Evolutionary conservation across 2,888 invertebrate genomes (phyloP).

Genomic region (Drosophila barbarae): DNA sequence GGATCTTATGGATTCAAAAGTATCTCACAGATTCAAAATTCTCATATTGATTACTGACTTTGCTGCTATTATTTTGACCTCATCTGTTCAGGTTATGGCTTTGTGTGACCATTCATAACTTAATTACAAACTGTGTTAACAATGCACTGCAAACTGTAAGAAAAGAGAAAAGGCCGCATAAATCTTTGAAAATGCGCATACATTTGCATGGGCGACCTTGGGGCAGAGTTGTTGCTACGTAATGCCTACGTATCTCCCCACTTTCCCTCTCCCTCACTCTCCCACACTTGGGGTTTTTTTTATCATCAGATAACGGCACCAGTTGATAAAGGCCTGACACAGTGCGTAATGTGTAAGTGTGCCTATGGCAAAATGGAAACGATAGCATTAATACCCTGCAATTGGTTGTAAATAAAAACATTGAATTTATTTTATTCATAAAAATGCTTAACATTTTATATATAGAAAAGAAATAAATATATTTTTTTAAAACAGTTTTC

Average conservation of each 20-base stretch:
- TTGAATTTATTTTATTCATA: neutral
- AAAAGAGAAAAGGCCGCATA: constrained; percentile 40
- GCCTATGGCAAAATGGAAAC: neutral
- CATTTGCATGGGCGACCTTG: constrained; percentile 68
- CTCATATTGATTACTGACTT: neutral
- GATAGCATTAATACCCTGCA: neutral
- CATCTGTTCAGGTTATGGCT: constrained; percentile 9
- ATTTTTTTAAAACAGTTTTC: too few relatives aligned
- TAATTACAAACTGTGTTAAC: constrained; percentile 69
- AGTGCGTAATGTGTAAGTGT: constrained; percentile 31
- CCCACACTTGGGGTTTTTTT: constrained; percentile 11
- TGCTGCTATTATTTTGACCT: constrained; percentile 11
- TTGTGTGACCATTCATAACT: constrained; percentile 54
- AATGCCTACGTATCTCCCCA: constrained; percentile 1
- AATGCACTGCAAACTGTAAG: constrained; percentile 49
- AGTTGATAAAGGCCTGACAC: constrained; percentile 50
- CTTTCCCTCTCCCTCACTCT: neutral
- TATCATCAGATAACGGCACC: constrained; percentile 61
- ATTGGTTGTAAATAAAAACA: neutral
- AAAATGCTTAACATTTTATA: too few relatives aligned
- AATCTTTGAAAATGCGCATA: constrained; percentile 67
- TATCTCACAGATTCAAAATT: neutral
- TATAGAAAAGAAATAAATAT: neutral
- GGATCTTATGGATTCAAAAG: neutral
- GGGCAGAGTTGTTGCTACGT: constrained; percentile 23